Evolutionary conservation across 2,113 vertebrate genomes (phyloP).

Genomic region (Peucedramus taeniatus): DNA sequence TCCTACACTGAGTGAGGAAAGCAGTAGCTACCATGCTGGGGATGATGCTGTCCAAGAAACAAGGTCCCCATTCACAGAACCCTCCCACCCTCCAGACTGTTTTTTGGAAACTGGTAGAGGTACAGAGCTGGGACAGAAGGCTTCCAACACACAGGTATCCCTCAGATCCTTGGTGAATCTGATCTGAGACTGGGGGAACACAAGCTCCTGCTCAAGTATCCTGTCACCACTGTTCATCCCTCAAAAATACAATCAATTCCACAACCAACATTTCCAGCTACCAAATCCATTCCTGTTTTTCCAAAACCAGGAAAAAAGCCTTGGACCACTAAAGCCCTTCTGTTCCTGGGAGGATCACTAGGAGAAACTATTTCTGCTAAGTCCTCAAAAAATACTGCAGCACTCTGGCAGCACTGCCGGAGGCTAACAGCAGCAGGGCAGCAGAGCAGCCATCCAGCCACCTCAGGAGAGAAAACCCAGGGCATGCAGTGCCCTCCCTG

Average conservation of each 20-base stretch:
- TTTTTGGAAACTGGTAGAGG: neutral
- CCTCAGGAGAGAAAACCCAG: neutral
- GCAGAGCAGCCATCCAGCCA: neutral
- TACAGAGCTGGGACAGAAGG: neutral
- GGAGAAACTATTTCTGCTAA: neutral
- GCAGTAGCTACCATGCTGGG: fast-evolving
- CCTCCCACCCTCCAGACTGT: neutral
- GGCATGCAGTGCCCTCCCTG: fast-evolving
- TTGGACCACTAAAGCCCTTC: neutral
- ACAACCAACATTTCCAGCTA: neutral
- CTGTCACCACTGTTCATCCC: neutral
- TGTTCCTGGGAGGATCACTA: neutral
- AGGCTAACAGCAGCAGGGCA: fast-evolving
- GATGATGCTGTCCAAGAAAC: neutral
- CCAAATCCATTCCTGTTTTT: neutral
- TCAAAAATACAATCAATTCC: neutral
- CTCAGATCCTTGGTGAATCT: neutral
- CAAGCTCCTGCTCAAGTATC: neutral
- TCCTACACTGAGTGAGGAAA: neutral
- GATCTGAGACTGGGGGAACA: neutral
- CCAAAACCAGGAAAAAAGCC: neutral
- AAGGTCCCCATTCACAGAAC: neutral
- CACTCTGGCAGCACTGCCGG: fast-evolving
- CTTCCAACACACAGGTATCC: neutral
- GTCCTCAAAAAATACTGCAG: neutral